A percentile compares a stretch with the other conserved stretches of the same genome.
phyloP scores from a whole-genome alignment of 2,113 vertebrate genomes.

The Pelecanoides urinatrix region DNA sequence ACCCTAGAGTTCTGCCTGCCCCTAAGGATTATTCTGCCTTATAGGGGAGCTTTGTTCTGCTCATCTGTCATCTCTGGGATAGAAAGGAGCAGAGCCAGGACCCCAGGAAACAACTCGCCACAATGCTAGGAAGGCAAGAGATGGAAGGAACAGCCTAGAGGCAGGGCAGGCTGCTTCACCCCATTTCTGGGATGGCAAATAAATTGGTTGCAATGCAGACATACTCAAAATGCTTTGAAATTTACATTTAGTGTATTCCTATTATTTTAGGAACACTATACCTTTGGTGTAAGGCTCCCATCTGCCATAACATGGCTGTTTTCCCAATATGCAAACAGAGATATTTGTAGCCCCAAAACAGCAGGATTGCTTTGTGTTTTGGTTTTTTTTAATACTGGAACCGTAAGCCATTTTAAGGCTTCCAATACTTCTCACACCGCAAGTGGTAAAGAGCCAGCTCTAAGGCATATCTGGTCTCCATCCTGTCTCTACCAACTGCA shows the following conservation, averaged over 20 bases:
- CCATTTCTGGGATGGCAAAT: background rate
- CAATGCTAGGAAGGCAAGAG: background rate
- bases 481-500: background rate
- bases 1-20: background rate
- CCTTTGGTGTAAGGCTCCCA: background rate
- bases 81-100: background rate
- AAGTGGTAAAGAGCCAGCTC: background rate
- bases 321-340: background rate
- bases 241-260: background rate
- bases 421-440: background rate
- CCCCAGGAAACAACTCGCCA: background rate
- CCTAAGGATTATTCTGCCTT: background rate
- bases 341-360: background rate
- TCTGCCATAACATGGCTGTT: background rate
- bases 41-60: background rate
- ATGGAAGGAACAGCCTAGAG: background rate
- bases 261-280: background rate
- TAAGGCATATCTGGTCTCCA: background rate
- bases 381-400: background rate
- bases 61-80: background rate
- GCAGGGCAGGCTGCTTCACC: background rate
- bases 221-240: background rate
- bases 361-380: background rate
- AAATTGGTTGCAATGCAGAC: background rate
- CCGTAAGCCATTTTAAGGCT: background rate